Evolutionary conservation across 2,797 vertebrate species (phyloP).

Genomic region (Poecilia picta): DNA sequence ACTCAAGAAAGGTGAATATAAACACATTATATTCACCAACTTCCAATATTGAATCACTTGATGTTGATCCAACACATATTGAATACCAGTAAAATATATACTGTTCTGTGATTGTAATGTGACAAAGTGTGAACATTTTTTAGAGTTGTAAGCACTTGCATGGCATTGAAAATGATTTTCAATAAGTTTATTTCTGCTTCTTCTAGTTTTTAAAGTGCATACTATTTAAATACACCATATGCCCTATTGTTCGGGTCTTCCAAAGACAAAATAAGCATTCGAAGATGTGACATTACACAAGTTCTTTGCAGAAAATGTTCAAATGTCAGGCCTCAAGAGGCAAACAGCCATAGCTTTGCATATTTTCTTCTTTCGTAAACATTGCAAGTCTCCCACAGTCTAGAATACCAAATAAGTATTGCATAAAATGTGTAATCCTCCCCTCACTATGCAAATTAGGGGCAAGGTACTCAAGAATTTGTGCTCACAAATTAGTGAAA

Average conservation of each 20-base stretch:
- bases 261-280: not conserved
- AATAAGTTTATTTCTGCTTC: not conserved
- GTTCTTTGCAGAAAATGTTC: not conserved
- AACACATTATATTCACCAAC: not conserved
- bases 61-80: not conserved
- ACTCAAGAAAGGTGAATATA: not conserved
- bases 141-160: not conserved
- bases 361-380: not conserved
- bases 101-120: not conserved
- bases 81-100: not conserved
- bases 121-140: not conserved
- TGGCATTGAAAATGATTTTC: not conserved
- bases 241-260: not conserved
- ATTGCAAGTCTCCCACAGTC: conserved; percentile 3
- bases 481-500: not conserved
- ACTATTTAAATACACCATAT: not conserved
- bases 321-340: not conserved
- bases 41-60: not conserved
- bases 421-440: conserved; percentile 4
- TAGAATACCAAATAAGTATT: not conserved
- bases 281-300: not conserved
- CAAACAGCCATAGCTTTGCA: not conserved
- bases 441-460: conserved; percentile 1
- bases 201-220: not conserved
- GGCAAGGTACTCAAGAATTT: conserved; percentile 7